Conservation (phyloP, 2,888 invertebrate genomes). For the Drosophila nr. perissopoda region DNA sequence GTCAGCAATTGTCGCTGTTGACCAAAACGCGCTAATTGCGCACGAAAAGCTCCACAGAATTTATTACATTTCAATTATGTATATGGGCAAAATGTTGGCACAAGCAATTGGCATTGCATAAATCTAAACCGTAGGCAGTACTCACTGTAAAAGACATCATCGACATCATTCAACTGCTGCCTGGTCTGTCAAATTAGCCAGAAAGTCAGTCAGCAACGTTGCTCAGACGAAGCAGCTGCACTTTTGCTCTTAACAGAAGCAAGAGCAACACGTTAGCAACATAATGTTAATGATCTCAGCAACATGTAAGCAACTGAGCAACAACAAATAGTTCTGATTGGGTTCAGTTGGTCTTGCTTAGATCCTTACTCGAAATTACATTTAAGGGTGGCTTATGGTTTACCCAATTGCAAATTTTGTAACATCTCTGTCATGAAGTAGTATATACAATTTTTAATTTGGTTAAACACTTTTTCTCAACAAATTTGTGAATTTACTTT, state of each 20-base stretch:
- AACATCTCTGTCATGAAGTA: background rate
- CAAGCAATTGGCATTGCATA: slow-evolving; percentile 78
- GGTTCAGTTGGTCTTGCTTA: slow-evolving; percentile 7
- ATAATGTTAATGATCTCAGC: slow-evolving; percentile 44
- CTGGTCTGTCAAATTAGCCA: slow-evolving; percentile 74
- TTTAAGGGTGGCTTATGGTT: background rate
- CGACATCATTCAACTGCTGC: slow-evolving; percentile 45
- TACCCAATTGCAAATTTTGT: background rate
- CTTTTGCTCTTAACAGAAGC: background rate
- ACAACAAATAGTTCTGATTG: slow-evolving; percentile 36
- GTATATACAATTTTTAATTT: background rate
- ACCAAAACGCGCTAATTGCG: slow-evolving; percentile 67
- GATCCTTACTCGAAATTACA: background rate
- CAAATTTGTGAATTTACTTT: background rate
- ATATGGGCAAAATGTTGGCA: slow-evolving; percentile 77
- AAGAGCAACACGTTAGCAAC: slow-evolving; percentile 34
- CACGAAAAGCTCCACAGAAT: slow-evolving; percentile 70
- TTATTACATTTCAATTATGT: slow-evolving; percentile 81
- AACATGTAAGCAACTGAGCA: slow-evolving; percentile 44
- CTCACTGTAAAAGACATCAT: slow-evolving; percentile 25
- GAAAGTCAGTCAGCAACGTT: slow-evolving; percentile 59
- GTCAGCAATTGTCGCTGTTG: slow-evolving; percentile 71
- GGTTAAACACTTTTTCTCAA: background rate
- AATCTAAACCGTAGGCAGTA: slow-evolving; percentile 51
- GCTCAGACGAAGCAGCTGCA: slow-evolving; percentile 20